Evolutionary conservation across 1,140 invertebrate genomes (phyloP), one percentile per base, ranked within the genome.

Genomic region (Branchinecta lindahli): DNA sequence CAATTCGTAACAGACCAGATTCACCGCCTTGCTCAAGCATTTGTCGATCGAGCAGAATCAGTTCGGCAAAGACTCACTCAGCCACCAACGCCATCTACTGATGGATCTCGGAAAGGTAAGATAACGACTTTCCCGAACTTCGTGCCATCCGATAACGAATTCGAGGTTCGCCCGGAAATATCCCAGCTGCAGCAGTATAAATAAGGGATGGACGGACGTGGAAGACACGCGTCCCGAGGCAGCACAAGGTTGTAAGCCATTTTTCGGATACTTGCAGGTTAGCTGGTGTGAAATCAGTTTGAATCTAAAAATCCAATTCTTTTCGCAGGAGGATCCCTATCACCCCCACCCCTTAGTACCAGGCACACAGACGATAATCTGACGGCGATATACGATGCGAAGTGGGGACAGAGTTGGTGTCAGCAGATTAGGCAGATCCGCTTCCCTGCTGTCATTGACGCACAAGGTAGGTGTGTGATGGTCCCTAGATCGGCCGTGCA

Each of bases 71-170:
- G 82, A 52, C 79, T 87, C 9, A 83, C 84, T 68, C 76, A 83
- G 45, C 85, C 85, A 0, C 84, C 84, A 8, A 85, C 85, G 7
- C 84, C 85, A 0, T 85, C 85, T 3, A 83, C 82, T 8, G 78
- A 80, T 66, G 78, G 81, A 70, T 80, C 81, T 70, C 76, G 67
- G 75, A 77, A 15, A 76, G 73, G 70, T 69, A 46, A 9, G 69
- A 71, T 71, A 67, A 73, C 21, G 69, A 71, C 33, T 33, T 33
- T 33, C 33, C 5, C 33, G 33, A 33, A 33, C 33, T 33, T 33
- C 33, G 33, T 33, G 33, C 5, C 33, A 33, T 33, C 33, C 33
- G 33, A 33, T 33, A 33, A 33, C 1, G 33, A 33, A 33, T 33
- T 3, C 5, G 33, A 33, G 5, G 33, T 33, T 33, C 33, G 33